Percentiles rank a stretch among this genome's conserved stretches.
phyloP scores from a whole-genome alignment of 2,797 vertebrate species.

The Schizopygopsis malacanthus region DNA sequence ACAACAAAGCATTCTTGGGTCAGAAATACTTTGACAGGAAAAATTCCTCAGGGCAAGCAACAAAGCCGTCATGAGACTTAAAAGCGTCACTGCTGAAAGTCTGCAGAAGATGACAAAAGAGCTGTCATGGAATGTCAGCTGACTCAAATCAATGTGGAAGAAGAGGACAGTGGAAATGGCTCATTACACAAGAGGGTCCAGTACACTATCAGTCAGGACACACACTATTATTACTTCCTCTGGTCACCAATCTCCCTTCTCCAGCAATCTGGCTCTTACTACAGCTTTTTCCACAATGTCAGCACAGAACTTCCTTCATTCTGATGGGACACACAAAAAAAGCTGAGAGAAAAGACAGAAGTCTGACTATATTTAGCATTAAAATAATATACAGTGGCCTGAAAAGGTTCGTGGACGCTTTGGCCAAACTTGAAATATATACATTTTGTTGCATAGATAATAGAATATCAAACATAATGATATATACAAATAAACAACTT shows the following conservation, averaged over 20 bases:
- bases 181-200: conserved; percentile 60
- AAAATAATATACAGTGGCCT: conserved; percentile 22
- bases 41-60: conserved; percentile 36
- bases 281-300: conserved; percentile 80
- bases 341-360: conserved; percentile 60
- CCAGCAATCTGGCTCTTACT: conserved; percentile 68
- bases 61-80: conserved; percentile 5
- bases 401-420: not conserved
- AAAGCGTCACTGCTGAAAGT: conserved; percentile 8
- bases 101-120: not conserved
- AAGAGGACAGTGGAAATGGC: conserved; percentile 64
- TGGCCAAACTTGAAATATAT: not conserved
- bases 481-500: not conserved
- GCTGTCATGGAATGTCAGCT: conserved; percentile 29
- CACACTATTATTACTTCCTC: conserved; percentile 74
- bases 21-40: conserved; percentile 49
- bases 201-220: conserved; percentile 69
- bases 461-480: not conserved
- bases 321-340: conserved; percentile 17
- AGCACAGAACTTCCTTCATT: conserved; percentile 65
- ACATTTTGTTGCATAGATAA: not conserved
- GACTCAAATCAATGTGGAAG: conserved; percentile 60
- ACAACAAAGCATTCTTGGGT: conserved; percentile 42
- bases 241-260: conserved; percentile 71
- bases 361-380: conserved; percentile 28